phyloP scores from a whole-genome alignment of 1,140 invertebrate genomes.

The Solen grandis region DNA sequence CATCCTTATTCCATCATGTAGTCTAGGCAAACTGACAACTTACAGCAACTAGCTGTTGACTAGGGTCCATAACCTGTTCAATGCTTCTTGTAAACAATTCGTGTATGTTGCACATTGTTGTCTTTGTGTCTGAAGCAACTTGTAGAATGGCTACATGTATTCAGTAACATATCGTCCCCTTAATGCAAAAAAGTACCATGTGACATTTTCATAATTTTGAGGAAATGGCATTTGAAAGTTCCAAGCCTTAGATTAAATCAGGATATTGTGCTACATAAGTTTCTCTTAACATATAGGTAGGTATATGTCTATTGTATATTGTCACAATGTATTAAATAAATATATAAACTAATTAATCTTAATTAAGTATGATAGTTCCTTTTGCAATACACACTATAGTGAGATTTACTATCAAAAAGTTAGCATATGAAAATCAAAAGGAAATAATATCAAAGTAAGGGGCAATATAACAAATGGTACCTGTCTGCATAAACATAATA shows the following conservation, averaged over 20 bases:
- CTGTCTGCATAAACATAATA: slow-evolving; percentile 9
- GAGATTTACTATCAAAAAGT: slow-evolving; percentile 18
- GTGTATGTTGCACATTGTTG: no score
- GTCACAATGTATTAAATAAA: background rate
- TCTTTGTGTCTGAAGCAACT: no score
- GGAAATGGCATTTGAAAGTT: slow-evolving; percentile 39
- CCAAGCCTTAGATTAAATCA: slow-evolving; percentile 28
- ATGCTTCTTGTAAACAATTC: no score
- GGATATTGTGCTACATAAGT: background rate
- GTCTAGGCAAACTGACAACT: no score
- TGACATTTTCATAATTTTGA: slow-evolving; percentile 47
- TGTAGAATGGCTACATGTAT: no score
- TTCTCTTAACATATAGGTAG: slow-evolving; percentile 26
- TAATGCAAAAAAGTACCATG: slow-evolving; percentile 39
- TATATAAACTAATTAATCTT: slow-evolving; percentile 15
- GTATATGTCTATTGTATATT: slow-evolving; percentile 1
- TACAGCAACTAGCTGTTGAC: no score
- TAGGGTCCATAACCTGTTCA: no score
- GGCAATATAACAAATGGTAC: slow-evolving; percentile 35
- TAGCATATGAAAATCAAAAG: slow-evolving; percentile 20
- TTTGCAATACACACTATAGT: slow-evolving; percentile 34
- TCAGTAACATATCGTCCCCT: no score
- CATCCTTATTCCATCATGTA: no score
- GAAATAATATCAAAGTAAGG: background rate
- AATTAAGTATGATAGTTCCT: slow-evolving; percentile 29